A percentile compares a stretch with the other conserved stretches of the same genome.
Evolutionary conservation across 2,888 invertebrate species (phyloP).

Genomic region (Orthonevra nobilis): DNA sequence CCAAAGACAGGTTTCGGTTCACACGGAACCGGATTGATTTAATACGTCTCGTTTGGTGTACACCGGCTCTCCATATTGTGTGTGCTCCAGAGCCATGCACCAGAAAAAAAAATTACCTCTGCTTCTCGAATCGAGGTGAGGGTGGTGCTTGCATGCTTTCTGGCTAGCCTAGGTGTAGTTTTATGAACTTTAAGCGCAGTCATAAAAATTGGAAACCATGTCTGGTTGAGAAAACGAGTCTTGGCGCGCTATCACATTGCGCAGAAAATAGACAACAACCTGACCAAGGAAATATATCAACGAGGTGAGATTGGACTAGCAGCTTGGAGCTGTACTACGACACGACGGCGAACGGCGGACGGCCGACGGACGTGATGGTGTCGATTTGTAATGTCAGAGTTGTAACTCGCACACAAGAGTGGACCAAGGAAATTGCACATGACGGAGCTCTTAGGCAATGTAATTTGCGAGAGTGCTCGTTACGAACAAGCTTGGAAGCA

Average conservation of each 20-base stretch:
- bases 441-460: conserved; percentile 7
- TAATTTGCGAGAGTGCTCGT: no score
- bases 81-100: conserved; percentile 10
- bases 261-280: conserved; percentile 11
- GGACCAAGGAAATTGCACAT: conserved; percentile 39
- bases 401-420: neutral
- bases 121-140: conserved; percentile 9
- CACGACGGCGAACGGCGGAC: no score
- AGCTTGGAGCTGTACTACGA: neutral
- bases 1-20: conserved; percentile 74
- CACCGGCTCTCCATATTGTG: conserved; percentile 5
- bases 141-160: conserved; percentile 42
- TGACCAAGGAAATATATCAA: conserved; percentile 27
- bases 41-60: conserved; percentile 8
- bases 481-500: no score
- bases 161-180: conserved; percentile 8
- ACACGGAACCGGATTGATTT: conserved; percentile 74
- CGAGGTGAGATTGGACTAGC: conserved; percentile 8
- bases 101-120: conserved; percentile 8
- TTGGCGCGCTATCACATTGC: neutral
- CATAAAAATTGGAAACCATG: conserved; percentile 8
- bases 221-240: neutral
- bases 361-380: no score
- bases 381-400: conserved; percentile 38
- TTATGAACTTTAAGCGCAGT: conserved; percentile 37